A percentile compares a stretch with the other conserved stretches of the same genome.
Conservation (phyloP, 2,113 vertebrate species). For the Callipepla squamata region DNA sequence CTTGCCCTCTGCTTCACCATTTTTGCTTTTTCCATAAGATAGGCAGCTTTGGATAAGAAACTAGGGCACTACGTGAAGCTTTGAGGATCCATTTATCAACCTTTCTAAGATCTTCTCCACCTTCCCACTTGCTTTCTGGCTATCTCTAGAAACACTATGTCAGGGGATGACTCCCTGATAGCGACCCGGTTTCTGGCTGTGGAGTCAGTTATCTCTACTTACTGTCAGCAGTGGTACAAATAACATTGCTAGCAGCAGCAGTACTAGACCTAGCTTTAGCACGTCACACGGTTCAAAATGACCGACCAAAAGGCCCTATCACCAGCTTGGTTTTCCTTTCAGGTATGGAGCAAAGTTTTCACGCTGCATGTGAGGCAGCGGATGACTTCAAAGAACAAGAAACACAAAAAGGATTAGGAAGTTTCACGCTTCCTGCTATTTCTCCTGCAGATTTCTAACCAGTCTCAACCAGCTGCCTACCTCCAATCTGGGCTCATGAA, state of each 20-base stretch:
- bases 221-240: neutral
- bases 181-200: neutral
- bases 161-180: neutral
- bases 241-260: neutral
- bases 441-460: constrained; percentile 44
- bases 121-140: neutral
- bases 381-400: constrained; percentile 51
- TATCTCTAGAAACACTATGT: neutral
- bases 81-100: neutral
- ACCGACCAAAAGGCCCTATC: constrained; percentile 11
- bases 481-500: constrained; percentile 43
- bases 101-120: neutral
- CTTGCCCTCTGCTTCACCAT: neutral
- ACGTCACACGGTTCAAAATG: neutral
- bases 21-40: neutral
- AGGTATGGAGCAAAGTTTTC: constrained; percentile 22
- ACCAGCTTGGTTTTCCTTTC: constrained; percentile 26
- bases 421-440: neutral
- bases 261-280: neutral
- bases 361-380: neutral
- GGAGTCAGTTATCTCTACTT: neutral
- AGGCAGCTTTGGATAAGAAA: neutral
- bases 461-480: constrained; percentile 43
- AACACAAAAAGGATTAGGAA: constrained; percentile 55
- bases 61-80: neutral